Conservation (phyloP, 2,113 vertebrate species). For the Apodemus speciosus region DNA sequence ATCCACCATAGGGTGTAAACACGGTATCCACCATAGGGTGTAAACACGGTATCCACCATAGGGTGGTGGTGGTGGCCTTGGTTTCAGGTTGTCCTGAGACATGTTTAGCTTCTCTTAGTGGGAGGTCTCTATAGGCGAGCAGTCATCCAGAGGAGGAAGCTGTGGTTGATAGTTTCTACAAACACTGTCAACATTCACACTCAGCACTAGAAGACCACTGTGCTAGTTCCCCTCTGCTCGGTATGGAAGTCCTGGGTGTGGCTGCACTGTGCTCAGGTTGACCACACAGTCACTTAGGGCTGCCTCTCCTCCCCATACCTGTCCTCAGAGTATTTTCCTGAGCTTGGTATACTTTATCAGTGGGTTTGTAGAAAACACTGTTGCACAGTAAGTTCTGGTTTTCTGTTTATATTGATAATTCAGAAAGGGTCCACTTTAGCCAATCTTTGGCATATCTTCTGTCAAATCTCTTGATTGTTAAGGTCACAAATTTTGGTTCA, state of each 20-base stretch:
- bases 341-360: background rate
- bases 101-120: background rate
- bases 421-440: background rate
- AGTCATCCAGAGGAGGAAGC: background rate
- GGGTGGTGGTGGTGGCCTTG: background rate
- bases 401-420: background rate
- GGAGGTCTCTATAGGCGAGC: background rate
- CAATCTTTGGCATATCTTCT: background rate
- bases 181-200: background rate
- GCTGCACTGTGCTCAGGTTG: background rate
- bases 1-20: too few species aligned
- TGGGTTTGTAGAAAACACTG: conserved; percentile 26
- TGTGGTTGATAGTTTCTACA: background rate
- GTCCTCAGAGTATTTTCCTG: background rate
- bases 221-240: background rate
- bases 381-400: background rate
- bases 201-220: background rate
- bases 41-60: background rate
- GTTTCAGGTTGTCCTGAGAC: background rate
- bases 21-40: too few species aligned
- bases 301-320: background rate
- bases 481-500: conserved; percentile 5
- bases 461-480: conserved; percentile 44
- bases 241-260: background rate
- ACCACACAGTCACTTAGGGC: background rate